A percentile compares a stretch with the other conserved stretches of the same genome.
phyloP scores from a whole-genome alignment of 2,888 invertebrate genomes.

The Girardia tigrina region DNA sequence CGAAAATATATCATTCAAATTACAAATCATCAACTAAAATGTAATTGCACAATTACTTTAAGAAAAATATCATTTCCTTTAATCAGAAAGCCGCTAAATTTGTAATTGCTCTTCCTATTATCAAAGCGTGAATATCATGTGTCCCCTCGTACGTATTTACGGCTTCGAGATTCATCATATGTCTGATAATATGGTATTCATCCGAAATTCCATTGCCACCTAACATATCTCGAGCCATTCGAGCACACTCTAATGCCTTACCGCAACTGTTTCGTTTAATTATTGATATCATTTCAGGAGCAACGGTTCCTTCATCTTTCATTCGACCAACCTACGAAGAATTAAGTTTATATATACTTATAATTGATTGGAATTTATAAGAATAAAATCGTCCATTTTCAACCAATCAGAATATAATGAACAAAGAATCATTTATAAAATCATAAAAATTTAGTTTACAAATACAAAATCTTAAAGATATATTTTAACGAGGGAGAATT shows the following conservation, averaged over 20 bases:
- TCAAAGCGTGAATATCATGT: constrained; percentile 84
- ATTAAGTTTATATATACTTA: no score
- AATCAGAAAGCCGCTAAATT: constrained; percentile 71
- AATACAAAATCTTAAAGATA: no score
- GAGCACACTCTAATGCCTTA: constrained; percentile 77
- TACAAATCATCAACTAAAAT: no score
- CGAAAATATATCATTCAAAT: no score
- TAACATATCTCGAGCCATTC: constrained; percentile 70
- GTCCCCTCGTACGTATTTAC: constrained; percentile 97
- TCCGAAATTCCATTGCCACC: constrained; percentile 94
- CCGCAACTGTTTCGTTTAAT: constrained; percentile 86
- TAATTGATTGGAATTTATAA: no score
- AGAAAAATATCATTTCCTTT: no score
- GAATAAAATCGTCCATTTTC: no score
- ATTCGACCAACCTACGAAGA: constrained; percentile 69
- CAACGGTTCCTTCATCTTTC: constrained; percentile 63
- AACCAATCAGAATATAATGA: no score
- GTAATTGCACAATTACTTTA: no score
- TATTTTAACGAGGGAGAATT: no score
- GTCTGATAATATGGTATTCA: constrained; percentile 90
- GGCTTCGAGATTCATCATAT: constrained; percentile 86
- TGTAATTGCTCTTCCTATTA: constrained; percentile 83
- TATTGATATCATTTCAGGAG: constrained; percentile 86
- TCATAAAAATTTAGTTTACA: no score
- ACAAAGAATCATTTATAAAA: no score